Base-by-base conservation (phyloP, 1,140 invertebrate genomes). In the Drosophila athabasca region DNA sequence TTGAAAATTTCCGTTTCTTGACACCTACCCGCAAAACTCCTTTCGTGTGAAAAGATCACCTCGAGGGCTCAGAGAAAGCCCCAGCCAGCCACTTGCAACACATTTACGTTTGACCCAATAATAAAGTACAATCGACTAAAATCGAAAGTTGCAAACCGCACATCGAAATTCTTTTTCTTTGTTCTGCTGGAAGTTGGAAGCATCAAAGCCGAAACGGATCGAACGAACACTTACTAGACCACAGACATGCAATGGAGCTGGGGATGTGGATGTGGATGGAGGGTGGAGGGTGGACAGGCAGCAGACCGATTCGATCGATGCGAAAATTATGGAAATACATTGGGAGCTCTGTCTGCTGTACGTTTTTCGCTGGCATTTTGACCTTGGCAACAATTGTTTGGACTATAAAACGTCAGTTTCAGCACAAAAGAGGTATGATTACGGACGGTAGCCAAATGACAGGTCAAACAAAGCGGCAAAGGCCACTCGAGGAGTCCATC, bases 101-200 rank as follows among this genome's bases (percentile, higher is more conserved):
- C 24, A 15, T 22, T 58, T 74, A 53, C 19, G 19, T 78, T 61
- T 84, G 82, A 87, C 82, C 82, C 66, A 87, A 62, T 79, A 82
- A 76, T 41, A 44, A 22, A 43, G 24, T 41, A 44, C 57, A 65
- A 71, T 55, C 26, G 70, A 7, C 46, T 77, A 87, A 87, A 87
- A 87, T 87, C 83, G 82, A 87, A 87, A 87, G 82, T 87, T 54
- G 44, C 60, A 82, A 87, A 87, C 82, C 82, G 29, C 82, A 85
- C 58, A 58, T 44, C 17, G 35, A 11, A 70, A 67, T 82, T 62
- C 59, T 39, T 39, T 39, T 59, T 58, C 54, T 51, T 59, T 71
- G 66, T 60, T 70, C 54, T 49, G 45, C n/a, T 29, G 45, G 7
- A 48, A 19, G 17, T 19, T 19, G 17, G 17, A 19, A 19, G 17